Conservation (phyloP, 2,113 vertebrate genomes). For the Hiodon tergisus region DNA sequence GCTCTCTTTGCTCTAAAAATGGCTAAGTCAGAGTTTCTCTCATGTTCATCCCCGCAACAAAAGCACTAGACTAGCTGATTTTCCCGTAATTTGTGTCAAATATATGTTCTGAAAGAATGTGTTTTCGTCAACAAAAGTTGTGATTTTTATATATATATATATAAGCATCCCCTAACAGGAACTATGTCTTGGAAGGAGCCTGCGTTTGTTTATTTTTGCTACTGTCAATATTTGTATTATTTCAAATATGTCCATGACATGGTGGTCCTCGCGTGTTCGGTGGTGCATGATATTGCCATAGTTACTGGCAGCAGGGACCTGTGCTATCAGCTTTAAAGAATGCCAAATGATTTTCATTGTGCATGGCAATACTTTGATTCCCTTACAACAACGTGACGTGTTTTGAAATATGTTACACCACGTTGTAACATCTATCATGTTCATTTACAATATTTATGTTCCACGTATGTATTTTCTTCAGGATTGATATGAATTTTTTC, state of each 20-base stretch:
- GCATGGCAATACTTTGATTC: neutral
- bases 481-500: too few relatives aligned
- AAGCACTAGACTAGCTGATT: too few relatives aligned
- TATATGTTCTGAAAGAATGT: too few relatives aligned
- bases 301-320: neutral
- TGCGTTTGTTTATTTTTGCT: neutral
- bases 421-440: neutral
- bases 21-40: too few relatives aligned
- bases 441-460: neutral
- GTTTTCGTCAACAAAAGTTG: neutral
- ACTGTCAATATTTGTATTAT: neutral
- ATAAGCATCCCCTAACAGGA: neutral
- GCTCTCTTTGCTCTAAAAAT: too few relatives aligned
- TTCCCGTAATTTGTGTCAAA: too few relatives aligned
- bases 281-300: neutral
- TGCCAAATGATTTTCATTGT: neutral
- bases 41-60: too few relatives aligned
- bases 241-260: neutral
- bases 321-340: neutral
- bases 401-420: neutral
- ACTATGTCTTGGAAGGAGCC: neutral
- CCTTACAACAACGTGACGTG: neutral
- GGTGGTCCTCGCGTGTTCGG: conserved; percentile 7
- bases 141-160: neutral
- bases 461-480: neutral